Evolutionary conservation across 2,797 vertebrate genomes (phyloP), one percentile per base, ranked within the genome.

Genomic region (Ciconia nigra): DNA sequence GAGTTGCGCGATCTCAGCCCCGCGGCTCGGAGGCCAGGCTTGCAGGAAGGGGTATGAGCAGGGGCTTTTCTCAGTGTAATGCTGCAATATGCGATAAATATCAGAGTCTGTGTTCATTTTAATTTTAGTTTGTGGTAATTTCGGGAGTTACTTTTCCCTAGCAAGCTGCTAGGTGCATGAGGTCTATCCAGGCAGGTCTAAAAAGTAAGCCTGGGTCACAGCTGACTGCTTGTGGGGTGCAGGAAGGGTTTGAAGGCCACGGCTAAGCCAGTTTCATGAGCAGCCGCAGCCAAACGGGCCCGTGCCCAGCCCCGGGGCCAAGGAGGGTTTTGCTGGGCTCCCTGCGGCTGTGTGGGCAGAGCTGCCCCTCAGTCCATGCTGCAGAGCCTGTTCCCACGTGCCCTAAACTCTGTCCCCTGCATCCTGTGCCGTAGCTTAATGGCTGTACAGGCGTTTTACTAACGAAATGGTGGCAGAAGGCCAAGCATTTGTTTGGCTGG

Each of bases 1-100:
- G 10, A 59, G 46, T 11, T 33, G 67, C 21, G 31, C 0, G 1
- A 33, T 46, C 46, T 61, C 67, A 47, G 67, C 29, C 35, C 29
- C n/a, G 7, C 0, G 1, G 57, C 28, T 7, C 13, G 1, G 33
- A 37, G 37, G 80, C 8, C 3, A 2, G 12, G 19, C 26, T 51
- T 2, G 2, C 9, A 10, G 67, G 21, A 61, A 13, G 11, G 29
- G 19, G 37, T 10, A 15, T 1, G 13, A 81, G 29, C 47, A 49
- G 33, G 35, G 35, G 20, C 44, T 82, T 58, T 39, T 39, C 55
- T 63, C 33, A 4, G 33, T 2, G 8, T 4, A 10, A n/a, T 51
- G 37, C 37, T 87, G 83, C 42, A 57, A 16, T 6, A n/a, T 20
- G 57, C 19, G 22, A 22, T 18, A 28, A 28, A n/a, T 31, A 63